Base-by-base conservation (phyloP, 1,140 invertebrate species). In the Dendroctonus ponderosae region DNA sequence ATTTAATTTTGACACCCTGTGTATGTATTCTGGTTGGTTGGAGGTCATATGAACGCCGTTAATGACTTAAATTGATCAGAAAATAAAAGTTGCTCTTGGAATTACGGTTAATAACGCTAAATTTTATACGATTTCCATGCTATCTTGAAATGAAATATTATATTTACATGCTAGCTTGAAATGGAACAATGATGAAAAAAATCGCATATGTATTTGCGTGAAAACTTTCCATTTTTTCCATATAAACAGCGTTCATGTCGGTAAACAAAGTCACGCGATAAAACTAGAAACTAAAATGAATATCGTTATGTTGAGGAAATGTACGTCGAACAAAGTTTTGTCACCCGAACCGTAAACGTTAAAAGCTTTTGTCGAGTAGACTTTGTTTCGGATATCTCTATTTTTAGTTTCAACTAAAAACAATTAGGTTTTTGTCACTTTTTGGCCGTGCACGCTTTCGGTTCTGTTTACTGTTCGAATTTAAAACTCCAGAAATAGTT, bases 281-380 rank as follows among this genome's bases (percentile, higher is more conserved):
- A 60, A 60, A 60, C 58, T 60, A 49, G 42, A 40, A 62, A 62
- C 60, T 62, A 62, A 62, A 52, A 62, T 52, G 41, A 42, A 41
- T 52, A 46, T 62, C 50, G 60, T 52, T 52, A 48, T 46, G 41
- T 60, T 60, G 48, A 50, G 58, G 58, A 49, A 60, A 39, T 51
- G 12, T 49, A 52, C 49, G 49, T 51, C 48, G 48, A 51, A 51
- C 38, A 52, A 62, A 62, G 48, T 62, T 62, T 62, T 62, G 60
- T 62, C n/a, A 12, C 6, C 60, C 49, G 26, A 52, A 62, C 51
- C 43, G 48, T 37, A 38, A 41, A 51, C 48, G 50, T 38, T 62
- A 62, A 62, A 62, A 52, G 60, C 60, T 41, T 60, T 62, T 62
- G 49, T 14, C 60, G 60, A n/a, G 14, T 52, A 38, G 7, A 38